These are phyloP conservation scores for Hypomecis punctinalis DNA, from an alignment of 2,888 invertebrate species.

Conservation along the genomic window DNA sequence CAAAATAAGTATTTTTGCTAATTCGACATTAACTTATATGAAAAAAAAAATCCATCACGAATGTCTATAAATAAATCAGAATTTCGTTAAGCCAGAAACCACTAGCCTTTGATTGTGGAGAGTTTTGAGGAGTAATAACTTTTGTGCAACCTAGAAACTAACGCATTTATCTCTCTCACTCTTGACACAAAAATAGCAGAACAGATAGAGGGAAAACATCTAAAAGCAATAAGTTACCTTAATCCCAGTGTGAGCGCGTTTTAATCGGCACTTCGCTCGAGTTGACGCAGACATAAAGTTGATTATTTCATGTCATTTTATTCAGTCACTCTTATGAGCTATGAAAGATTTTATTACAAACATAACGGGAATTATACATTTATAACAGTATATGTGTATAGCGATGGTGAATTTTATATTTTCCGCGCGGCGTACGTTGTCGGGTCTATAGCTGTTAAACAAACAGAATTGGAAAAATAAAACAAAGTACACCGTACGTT, in stretches of 20 bases:
- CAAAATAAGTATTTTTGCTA: too few relatives aligned
- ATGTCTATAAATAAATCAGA: too few relatives aligned
- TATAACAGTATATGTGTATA: neutral
- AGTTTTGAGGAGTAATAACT: too few relatives aligned
- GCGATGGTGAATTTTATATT: neutral
- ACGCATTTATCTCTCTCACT: neutral
- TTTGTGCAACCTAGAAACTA: too few relatives aligned
- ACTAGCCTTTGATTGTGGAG: too few relatives aligned
- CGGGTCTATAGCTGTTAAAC: too few relatives aligned
- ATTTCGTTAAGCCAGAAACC: too few relatives aligned
- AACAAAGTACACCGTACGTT: too few relatives aligned
- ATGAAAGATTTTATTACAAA: slow-evolving; percentile 36
- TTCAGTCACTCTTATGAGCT: slow-evolving; percentile 34
- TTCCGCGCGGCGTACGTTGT: neutral
- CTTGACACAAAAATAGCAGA: neutral
- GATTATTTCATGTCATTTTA: slow-evolving; percentile 39
- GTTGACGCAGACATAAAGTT: slow-evolving; percentile 26
- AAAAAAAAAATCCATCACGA: too few relatives aligned
- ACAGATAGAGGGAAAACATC: neutral
- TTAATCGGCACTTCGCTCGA: slow-evolving; percentile 29
- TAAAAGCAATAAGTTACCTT: slow-evolving; percentile 13
- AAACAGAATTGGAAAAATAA: too few relatives aligned
- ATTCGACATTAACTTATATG: too few relatives aligned
- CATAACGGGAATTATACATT: slow-evolving; percentile 16
- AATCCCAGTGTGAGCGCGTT: slow-evolving; percentile 12